Conservation (phyloP, 1,140 invertebrate species). For the Mizuhopecten yessoensis region DNA sequence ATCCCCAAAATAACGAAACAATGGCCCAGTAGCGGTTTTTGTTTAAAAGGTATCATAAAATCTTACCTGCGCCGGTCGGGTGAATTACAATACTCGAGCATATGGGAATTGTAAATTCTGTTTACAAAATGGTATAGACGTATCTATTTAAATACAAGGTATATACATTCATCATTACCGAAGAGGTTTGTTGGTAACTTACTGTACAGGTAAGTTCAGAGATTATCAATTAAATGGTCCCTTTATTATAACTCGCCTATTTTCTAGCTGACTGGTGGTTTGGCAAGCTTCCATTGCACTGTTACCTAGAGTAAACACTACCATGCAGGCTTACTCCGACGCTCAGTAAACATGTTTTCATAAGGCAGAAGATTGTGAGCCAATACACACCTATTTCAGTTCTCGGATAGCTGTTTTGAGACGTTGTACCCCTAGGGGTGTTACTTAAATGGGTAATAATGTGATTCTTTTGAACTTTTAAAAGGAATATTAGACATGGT, state of each 20-base stretch:
- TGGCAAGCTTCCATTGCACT: background rate
- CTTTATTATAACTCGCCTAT: slow-evolving; percentile 16
- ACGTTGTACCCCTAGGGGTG: background rate
- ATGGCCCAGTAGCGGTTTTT: background rate
- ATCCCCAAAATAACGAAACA: background rate
- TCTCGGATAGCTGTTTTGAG: background rate
- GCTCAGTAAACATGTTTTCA: slow-evolving; percentile 5
- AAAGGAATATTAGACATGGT: background rate
- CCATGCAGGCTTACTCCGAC: background rate
- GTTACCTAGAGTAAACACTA: background rate
- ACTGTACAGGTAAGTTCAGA: slow-evolving; percentile 30
- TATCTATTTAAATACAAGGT: background rate
- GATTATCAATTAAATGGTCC: slow-evolving; percentile 9
- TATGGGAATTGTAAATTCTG: background rate
- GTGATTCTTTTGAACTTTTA: background rate
- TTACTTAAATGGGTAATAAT: background rate
- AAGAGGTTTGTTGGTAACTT: background rate
- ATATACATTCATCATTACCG: background rate
- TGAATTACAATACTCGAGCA: background rate
- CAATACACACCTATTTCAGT: background rate
- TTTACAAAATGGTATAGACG: slow-evolving; percentile 8
- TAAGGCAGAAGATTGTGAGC: background rate
- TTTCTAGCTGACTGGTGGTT: slow-evolving; percentile 23
- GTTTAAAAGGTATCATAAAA: background rate
- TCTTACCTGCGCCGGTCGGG: background rate